Evolutionary conservation across 2,888 invertebrate species (phyloP), one percentile per base, ranked within the genome.

Genomic region (Drosophila koepferae): DNA sequence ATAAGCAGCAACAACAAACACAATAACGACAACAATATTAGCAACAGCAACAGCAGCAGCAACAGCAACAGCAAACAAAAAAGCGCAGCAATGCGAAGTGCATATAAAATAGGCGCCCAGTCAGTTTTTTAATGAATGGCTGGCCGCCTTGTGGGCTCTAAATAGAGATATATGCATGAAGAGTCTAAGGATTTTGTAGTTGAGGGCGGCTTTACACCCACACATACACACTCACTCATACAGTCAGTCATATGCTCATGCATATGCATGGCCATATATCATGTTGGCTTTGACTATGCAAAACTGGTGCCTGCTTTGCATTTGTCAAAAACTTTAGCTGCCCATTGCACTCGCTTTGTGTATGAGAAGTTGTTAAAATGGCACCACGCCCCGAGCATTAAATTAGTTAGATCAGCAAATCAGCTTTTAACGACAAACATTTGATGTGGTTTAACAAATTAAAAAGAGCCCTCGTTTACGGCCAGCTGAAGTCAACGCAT

Each of bases 81-180:
- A 49, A 43, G 41, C 51, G 51, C 54, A 61, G 70, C 70, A 77
- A 77, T 81, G 84, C 89, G 51, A 72, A 60, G 56, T 73, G 83
- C 83, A 84, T 84, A 78, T 73, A 43, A 75, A 84, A 68, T 63
- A 86, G 89, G 83, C 84, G 74, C 55, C 64, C 73, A 64, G 82
- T 83, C 75, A 67, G 74, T 72, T 86, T 65, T 77, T 84, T 86
- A 85, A 89, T 89, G 85, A 89, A 85, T 89, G 85, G 69, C 59
- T 74, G 62, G 61, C 59, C 74, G 67, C 44, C 70, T 70, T 58
- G 54, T 36, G 61, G 20, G 31, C 54, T 38, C 40, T 28, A 8
- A 48, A 61, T 60, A 41, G 48, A 40, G 61, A 43, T 28, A 53
- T 60, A 69, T 65, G 48, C 31, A 65, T 43, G 53, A 44, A 38